Evolutionary conservation across 2,797 vertebrate genomes (phyloP), one percentile per base, ranked within the genome.

Genomic region (Poecilia picta): DNA sequence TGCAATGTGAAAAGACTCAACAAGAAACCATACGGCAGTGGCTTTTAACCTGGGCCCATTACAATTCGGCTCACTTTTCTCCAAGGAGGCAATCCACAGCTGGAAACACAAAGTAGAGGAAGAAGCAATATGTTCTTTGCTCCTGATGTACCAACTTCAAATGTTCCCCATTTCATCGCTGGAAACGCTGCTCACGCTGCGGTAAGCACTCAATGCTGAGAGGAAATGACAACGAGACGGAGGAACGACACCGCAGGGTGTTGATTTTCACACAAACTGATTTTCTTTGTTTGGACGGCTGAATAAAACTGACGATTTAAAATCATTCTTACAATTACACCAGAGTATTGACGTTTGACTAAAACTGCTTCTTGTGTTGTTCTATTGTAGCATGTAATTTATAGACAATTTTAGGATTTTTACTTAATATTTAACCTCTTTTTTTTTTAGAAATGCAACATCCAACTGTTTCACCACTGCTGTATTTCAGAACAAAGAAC

Each of bases 31-130:
- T 18, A 43, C 20, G 41, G 23, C 62, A 68, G 62, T 41, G 4
- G 23, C 18, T 20, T 64, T 33, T 36, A 53, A 71, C 41, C 68
- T 71, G 64, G 64, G 36, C 23, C 64, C 36, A 68, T 15, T 55
- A 18, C 31, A 43, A 41, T 43, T 77, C 7, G 41, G n/a, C 36
- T 55, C n/a, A 45, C n/a, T 45, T 72, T 59, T 78, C 51, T 70
- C 76, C 31, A 12, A 39, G 33, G 20, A 31, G 3, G 76, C 39
- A 20, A 5, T 57, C 66, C 28, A 4, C 66, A 55, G 49, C n/a
- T 70, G 49, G 64, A 71, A 41, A 28, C 25, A 18, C 15, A n/a
- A 11, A 43, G 45, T 62, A 73, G 45, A 78, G 28, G 28, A 79
- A 39, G 46, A 41, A 28, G 3, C 15, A 41, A 53, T 51, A 74